A percentile compares a stretch with the other conserved stretches of the same genome.
phyloP scores from a whole-genome alignment of 37 sponge, comb jelly and placozoan species.

The Spongia lamella region DNA sequence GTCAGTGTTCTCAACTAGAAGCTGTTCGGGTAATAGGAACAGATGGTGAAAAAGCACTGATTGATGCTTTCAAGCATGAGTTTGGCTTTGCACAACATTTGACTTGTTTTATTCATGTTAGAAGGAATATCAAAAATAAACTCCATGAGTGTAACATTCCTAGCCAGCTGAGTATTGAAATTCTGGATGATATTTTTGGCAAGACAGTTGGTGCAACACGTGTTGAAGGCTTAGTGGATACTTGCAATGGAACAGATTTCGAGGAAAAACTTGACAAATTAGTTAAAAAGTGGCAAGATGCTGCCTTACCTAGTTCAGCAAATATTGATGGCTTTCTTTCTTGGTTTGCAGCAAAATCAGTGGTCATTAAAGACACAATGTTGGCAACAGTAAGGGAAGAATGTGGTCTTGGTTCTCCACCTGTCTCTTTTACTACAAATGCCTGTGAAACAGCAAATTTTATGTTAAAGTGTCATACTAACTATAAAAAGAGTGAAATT shows the following conservation, averaged over 20 bases:
- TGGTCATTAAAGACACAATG: neutral
- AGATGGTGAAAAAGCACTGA: slow-evolving; percentile 44
- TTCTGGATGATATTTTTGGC: slow-evolving; percentile 48
- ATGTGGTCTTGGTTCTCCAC: slow-evolving; percentile 33
- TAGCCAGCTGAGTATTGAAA: slow-evolving; percentile 8
- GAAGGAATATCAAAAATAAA: slow-evolving; percentile 18
- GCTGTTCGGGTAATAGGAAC: slow-evolving; percentile 50
- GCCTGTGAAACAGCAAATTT: slow-evolving; percentile 36
- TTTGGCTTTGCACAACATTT: slow-evolving; percentile 47
- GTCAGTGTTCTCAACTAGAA: slow-evolving; percentile 36
- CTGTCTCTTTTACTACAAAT: slow-evolving; percentile 33
- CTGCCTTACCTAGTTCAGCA: neutral
- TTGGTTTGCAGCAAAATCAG: slow-evolving; percentile 12
- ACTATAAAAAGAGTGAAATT: slow-evolving; percentile 38
- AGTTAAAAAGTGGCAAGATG: slow-evolving; percentile 4
- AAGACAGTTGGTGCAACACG: slow-evolving; percentile 1
- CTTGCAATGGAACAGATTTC: slow-evolving; percentile 8
- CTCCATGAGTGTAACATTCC: neutral
- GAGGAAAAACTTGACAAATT: neutral
- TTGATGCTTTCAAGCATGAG: slow-evolving; percentile 52
- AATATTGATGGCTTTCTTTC: slow-evolving; percentile 2
- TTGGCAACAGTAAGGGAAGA: slow-evolving; percentile 8
- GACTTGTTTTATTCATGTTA: slow-evolving; percentile 38
- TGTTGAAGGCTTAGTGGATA: slow-evolving; percentile 43
- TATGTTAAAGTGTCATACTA: slow-evolving; percentile 16